phyloP scores from a whole-genome alignment of 53 echinoderm and acorn worm genomes.

The Echinometra lucunter region DNA sequence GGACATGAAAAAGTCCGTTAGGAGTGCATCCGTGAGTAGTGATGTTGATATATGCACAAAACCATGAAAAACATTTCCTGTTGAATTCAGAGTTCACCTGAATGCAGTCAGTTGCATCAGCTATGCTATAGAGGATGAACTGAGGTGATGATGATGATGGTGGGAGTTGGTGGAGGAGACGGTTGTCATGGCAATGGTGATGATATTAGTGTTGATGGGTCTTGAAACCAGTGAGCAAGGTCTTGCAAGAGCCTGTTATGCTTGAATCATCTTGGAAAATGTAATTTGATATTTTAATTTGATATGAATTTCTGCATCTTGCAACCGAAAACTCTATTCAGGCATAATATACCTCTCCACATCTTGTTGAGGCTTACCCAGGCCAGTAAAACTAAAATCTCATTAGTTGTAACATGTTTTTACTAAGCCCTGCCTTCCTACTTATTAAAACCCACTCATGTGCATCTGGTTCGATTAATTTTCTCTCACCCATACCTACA shows the following conservation, averaged over 20 bases:
- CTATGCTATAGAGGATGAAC: not conserved
- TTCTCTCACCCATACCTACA: not conserved
- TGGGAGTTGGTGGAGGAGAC: not conserved
- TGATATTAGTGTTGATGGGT: not conserved
- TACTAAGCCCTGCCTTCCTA: not conserved
- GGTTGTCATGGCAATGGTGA: not conserved
- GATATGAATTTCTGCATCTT: not conserved
- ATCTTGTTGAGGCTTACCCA: not conserved
- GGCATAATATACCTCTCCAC: not conserved
- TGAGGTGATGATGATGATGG: not conserved
- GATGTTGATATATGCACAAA: not conserved
- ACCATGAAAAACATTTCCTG: constrained; percentile 1
- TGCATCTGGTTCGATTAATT: not conserved
- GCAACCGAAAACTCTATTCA: not conserved
- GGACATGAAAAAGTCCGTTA: not conserved
- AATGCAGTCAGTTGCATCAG: not conserved
- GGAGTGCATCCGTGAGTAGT: not conserved
- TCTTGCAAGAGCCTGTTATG: not conserved
- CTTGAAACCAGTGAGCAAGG: not conserved
- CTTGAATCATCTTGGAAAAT: not conserved
- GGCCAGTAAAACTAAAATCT: not conserved
- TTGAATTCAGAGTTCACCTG: not conserved
- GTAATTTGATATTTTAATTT: not conserved
- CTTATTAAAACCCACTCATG: not conserved
- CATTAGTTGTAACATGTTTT: not conserved